Percentiles rank a stretch among this genome's conserved stretches.
Conservation (phyloP, 2,113 vertebrate species). For the Eurypyga helias region DNA sequence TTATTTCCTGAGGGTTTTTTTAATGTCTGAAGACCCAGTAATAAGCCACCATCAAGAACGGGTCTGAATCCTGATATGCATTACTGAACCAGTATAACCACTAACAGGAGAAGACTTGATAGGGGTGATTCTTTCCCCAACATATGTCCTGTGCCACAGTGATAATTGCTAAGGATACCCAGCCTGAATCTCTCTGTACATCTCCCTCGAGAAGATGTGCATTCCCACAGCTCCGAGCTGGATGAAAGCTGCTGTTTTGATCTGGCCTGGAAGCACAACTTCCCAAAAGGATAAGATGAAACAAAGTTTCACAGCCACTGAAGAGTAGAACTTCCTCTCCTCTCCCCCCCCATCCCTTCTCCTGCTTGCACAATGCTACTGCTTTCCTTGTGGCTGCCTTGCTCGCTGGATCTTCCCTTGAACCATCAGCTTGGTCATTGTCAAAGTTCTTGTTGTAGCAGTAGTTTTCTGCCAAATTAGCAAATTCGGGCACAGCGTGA, state of each 20-base stretch:
- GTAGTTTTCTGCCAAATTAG: neutral
- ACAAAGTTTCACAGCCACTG: neutral
- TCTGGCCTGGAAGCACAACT: neutral
- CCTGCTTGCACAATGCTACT: neutral
- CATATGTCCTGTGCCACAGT: neutral
- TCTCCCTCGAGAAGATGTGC: neutral
- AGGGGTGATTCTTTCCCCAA: neutral
- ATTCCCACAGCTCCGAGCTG: neutral
- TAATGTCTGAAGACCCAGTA: neutral
- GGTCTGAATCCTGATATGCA: neutral
- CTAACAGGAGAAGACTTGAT: neutral
- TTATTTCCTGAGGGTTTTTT: neutral
- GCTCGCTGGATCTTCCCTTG: neutral
- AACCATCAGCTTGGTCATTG: neutral
- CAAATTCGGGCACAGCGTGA: rapidly evolving
- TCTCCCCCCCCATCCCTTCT: neutral
- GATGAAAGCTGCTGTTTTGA: neutral
- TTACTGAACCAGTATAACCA: neutral
- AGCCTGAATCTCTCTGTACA: neutral
- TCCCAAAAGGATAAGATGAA: neutral
- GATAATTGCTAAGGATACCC: neutral
- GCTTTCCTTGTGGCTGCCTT: neutral
- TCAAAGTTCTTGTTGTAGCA: neutral
- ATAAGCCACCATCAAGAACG: neutral
- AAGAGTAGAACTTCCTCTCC: neutral